These are phyloP conservation scores for Nesidiocoris tenuis DNA, from an alignment of 2,888 invertebrate species.

Conservation along the genomic window DNA sequence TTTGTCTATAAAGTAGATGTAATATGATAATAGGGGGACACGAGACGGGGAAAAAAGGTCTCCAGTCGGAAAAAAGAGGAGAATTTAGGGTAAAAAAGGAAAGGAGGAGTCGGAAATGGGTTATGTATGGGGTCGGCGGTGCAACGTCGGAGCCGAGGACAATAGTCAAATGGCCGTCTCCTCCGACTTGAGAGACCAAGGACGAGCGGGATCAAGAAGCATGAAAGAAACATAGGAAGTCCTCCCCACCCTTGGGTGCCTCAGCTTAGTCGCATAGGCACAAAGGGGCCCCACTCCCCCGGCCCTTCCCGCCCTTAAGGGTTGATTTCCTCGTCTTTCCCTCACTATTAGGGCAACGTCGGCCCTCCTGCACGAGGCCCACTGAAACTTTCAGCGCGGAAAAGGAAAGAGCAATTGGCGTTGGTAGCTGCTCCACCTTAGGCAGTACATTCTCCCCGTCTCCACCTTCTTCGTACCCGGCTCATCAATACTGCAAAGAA, in stretches of 20 bases:
- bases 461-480: neutral
- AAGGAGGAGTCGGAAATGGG: neutral
- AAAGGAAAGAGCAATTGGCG: slow-evolving; percentile 17
- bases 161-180: neutral
- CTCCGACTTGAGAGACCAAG: neutral
- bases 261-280: neutral
- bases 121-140: neutral
- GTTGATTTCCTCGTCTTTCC: neutral
- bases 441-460: neutral
- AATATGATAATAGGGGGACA: neutral
- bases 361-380: slow-evolving; percentile 2
- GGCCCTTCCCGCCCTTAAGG: neutral
- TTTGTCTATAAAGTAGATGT: neutral
- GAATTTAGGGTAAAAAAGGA: neutral
- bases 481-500: neutral
- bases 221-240: neutral
- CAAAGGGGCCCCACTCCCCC: neutral
- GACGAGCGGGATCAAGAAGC: neutral
- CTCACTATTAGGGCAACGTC: slow-evolving; percentile 12
- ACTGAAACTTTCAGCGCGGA: slow-evolving; percentile 18
- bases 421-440: neutral
- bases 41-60: neutral
- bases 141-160: neutral
- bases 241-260: neutral
- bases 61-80: no score